A percentile compares a stretch with the other conserved stretches of the same genome.
These are phyloP conservation scores for Andrena praecox DNA, from an alignment of 2,888 invertebrate genomes.

Conservation along the genomic window DNA sequence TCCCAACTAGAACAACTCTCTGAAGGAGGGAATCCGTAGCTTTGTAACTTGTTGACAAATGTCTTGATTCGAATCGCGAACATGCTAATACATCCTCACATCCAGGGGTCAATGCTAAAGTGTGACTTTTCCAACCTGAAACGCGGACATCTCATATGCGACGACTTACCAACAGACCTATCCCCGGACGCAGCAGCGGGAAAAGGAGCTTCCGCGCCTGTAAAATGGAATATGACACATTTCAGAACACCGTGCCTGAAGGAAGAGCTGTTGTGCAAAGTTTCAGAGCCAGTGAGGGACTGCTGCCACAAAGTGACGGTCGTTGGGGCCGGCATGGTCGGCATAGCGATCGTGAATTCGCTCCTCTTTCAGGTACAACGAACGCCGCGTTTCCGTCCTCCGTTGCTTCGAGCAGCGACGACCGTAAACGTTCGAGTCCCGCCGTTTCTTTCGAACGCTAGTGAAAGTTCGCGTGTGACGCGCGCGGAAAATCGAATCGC, in stretches of 20 bases:
- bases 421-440: constrained; percentile 1
- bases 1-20: neutral
- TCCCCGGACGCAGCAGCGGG: neutral
- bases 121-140: neutral
- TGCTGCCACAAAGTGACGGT: constrained; percentile 86
- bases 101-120: neutral
- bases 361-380: constrained; percentile 87
- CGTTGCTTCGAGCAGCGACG: neutral
- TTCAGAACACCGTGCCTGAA: constrained; percentile 74
- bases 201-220: neutral
- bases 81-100: neutral
- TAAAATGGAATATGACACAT: constrained; percentile 1
- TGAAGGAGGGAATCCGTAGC: too few relatives aligned
- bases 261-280: constrained; percentile 79
- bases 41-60: too few relatives aligned
- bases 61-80: neutral
- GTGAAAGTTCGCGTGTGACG: constrained; percentile 47
- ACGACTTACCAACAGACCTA: neutral
- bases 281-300: constrained; percentile 79
- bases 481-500: constrained; percentile 12
- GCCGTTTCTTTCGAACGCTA: constrained; percentile 30
- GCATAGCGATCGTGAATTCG: constrained; percentile 87
- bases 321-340: constrained; percentile 89
- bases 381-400: neutral
- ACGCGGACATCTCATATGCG: neutral